Conservation (phyloP, 2,888 invertebrate species). For the Oxycera nigricornis region DNA sequence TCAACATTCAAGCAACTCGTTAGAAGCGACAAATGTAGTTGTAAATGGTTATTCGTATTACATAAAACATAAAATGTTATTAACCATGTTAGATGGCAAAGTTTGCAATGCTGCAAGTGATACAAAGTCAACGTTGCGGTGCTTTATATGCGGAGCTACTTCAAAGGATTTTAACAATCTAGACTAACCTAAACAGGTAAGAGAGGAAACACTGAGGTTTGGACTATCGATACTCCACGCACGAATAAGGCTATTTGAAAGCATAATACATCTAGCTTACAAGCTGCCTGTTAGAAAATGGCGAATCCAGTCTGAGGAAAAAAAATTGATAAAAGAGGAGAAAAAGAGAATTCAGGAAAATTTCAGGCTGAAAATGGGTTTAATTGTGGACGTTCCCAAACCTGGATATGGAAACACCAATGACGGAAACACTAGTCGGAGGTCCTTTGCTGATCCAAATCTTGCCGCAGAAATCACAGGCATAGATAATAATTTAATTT, state of each 20-base stretch:
- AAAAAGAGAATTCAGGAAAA: slow-evolving; percentile 39
- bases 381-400: slow-evolving; percentile 53
- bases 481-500: slow-evolving; percentile 42
- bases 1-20: neutral
- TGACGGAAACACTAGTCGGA: slow-evolving; percentile 53
- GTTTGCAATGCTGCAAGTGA: slow-evolving; percentile 54
- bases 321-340: too few relatives aligned
- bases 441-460: slow-evolving; percentile 53
- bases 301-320: neutral
- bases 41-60: neutral
- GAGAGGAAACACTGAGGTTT: neutral
- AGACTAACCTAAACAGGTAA: slow-evolving; percentile 7
- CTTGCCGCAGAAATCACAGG: slow-evolving; percentile 53
- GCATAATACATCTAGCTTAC: neutral
- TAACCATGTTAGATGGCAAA: slow-evolving; percentile 54
- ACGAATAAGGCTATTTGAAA: neutral
- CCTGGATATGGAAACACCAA: slow-evolving; percentile 54
- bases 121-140: slow-evolving; percentile 51
- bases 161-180: slow-evolving; percentile 55
- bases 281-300: slow-evolving; percentile 27
- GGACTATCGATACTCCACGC: neutral
- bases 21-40: neutral
- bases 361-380: slow-evolving; percentile 48
- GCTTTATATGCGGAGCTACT: slow-evolving; percentile 48
- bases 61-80: neutral